A percentile compares a stretch with the other conserved stretches of the same genome.
phyloP scores from a whole-genome alignment of 2,797 vertebrate genomes.

The Taeniopygia guttata region DNA sequence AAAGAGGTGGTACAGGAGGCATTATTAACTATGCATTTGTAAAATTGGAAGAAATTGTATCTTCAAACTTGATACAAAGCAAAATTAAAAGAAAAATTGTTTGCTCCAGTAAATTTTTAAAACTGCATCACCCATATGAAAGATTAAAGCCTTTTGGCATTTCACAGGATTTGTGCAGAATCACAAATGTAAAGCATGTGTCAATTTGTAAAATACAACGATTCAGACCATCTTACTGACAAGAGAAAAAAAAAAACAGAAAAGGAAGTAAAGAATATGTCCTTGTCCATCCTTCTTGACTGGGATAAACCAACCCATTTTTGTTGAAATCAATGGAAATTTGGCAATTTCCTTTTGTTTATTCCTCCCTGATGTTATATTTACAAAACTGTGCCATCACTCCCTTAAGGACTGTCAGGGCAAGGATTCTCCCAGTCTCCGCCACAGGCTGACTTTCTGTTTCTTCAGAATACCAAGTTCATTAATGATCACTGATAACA shows the following conservation, averaged over 20 bases:
- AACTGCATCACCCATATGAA: neutral
- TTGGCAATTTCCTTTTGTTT: neutral
- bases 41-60: neutral
- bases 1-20: rapidly evolving
- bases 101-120: neutral
- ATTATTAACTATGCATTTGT: neutral
- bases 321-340: neutral
- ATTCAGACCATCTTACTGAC: neutral
- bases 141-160: neutral
- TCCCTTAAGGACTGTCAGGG: neutral
- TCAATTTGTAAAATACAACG: neutral
- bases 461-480: neutral
- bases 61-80: neutral
- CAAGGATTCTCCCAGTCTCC: neutral
- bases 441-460: neutral
- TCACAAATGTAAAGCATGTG: neutral
- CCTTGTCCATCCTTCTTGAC: neutral
- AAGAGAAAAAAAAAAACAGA: neutral
- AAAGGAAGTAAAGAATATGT: neutral
- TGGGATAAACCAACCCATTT: neutral
- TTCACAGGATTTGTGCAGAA: neutral
- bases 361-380: neutral
- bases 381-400: neutral
- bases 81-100: neutral
- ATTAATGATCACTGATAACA: neutral